Conservation (phyloP, 1,140 invertebrate species). For the Drosophila sechellia region DNA sequence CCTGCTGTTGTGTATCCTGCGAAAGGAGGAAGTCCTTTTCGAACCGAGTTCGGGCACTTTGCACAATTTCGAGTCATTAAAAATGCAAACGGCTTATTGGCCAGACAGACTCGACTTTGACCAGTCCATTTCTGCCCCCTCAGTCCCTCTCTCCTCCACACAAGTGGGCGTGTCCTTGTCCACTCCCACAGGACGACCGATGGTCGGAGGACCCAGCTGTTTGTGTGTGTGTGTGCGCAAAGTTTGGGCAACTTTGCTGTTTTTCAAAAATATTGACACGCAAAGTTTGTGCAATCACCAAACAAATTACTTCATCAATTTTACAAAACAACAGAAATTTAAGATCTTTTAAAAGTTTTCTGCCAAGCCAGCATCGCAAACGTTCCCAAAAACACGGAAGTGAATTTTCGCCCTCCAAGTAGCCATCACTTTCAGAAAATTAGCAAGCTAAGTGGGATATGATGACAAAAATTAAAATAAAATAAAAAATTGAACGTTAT, state of each 20-base stretch:
- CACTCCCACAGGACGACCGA: neutral
- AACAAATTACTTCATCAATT: constrained; percentile 82
- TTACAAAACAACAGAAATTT: constrained; percentile 81
- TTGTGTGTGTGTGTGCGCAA: constrained; percentile 15
- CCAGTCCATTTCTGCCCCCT: constrained; percentile 6
- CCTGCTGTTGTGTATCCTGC: constrained; percentile 4
- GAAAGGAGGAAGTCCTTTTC: constrained; percentile 8
- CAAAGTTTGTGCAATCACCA: constrained; percentile 79
- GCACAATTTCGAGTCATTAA: constrained; percentile 67
- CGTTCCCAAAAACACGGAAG: constrained; percentile 45
- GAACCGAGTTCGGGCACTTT: constrained; percentile 44
- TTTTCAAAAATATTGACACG: constrained; percentile 78
- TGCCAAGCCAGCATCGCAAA: constrained; percentile 28
- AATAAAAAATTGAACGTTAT: neutral
- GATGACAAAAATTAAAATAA: neutral
- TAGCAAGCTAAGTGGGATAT: neutral
- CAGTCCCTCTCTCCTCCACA: too few relatives aligned
- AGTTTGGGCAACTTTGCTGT: constrained; percentile 58
- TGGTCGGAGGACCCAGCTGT: constrained; percentile 2
- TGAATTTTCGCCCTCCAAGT: constrained; percentile 11
- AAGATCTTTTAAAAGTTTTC: constrained; percentile 79
- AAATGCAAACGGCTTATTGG: constrained; percentile 68
- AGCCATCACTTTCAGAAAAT: constrained; percentile 1
- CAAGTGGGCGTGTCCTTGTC: constrained; percentile 23
- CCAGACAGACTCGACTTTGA: constrained; percentile 25